phyloP scores from a whole-genome alignment of 1,140 invertebrate species.

The Octopus sinensis region DNA sequence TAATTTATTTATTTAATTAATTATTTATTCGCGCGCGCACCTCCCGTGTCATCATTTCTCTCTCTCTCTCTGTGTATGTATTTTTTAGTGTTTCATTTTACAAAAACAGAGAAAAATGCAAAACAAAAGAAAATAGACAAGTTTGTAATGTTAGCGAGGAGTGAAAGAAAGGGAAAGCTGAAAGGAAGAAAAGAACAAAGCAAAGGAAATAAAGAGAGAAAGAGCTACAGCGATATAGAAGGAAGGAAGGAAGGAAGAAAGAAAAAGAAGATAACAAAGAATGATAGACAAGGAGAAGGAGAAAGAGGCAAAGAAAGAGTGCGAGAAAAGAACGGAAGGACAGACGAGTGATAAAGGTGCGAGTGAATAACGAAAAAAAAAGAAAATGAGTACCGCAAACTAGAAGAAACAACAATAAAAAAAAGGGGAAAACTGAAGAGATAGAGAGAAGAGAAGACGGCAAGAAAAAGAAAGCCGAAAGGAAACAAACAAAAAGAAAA shows the following conservation, averaged over 20 bases:
- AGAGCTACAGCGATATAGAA: not conserved
- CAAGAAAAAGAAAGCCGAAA: slow-evolving; percentile 4
- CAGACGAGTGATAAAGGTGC: not conserved
- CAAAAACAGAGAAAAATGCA: slow-evolving; percentile 10
- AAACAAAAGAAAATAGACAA: slow-evolving; percentile 9
- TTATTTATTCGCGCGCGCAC: too few relatives aligned
- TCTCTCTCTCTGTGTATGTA: too few relatives aligned
- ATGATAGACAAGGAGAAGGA: slow-evolving; percentile 9
- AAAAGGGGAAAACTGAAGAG: not conserved
- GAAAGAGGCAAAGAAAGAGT: slow-evolving; percentile 16
- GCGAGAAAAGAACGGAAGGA: not conserved
- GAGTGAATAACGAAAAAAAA: slow-evolving; percentile 8
- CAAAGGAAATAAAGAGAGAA: slow-evolving; percentile 8
- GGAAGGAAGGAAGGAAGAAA: slow-evolving; percentile 3
- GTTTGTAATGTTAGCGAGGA: not conserved
- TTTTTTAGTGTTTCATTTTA: not conserved
- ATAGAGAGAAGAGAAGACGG: not conserved
- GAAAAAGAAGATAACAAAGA: slow-evolving; percentile 3
- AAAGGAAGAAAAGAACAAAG: slow-evolving; percentile 7
- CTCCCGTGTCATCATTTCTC: too few relatives aligned
- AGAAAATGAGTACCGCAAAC: slow-evolving; percentile 6
- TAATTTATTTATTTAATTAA: too few relatives aligned
- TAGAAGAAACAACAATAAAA: slow-evolving; percentile 2
- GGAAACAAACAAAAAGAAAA: slow-evolving; percentile 15
- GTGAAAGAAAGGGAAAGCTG: slow-evolving; percentile 12